Conservation (phyloP, 2,113 vertebrate genomes). For the Ellobius talpinus region DNA sequence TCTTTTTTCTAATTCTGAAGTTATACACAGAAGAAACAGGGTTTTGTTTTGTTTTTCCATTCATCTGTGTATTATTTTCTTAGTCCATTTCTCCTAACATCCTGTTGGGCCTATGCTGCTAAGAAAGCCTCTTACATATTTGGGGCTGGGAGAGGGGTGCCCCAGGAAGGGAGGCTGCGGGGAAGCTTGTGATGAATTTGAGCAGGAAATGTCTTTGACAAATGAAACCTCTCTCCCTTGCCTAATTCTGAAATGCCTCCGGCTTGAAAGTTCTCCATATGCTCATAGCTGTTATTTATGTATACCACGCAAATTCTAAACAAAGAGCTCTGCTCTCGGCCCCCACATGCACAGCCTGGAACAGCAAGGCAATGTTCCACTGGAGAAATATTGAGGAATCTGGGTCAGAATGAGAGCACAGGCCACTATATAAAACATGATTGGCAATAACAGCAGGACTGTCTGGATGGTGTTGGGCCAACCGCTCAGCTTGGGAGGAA, state of each 20-base stretch:
- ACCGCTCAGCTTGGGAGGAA: neutral
- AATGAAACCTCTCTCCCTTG: conserved; percentile 64
- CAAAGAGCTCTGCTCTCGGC: conserved; percentile 64
- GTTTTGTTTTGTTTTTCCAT: conserved; percentile 13
- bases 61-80: conserved; percentile 54
- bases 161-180: neutral
- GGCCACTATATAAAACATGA: neutral
- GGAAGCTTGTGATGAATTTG: conserved; percentile 62
- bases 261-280: conserved; percentile 72
- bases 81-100: conserved; percentile 56
- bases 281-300: conserved; percentile 64
- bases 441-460: neutral
- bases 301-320: conserved; percentile 75
- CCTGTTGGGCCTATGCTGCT: conserved; percentile 43
- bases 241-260: conserved; percentile 69
- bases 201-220: conserved; percentile 78
- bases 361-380: conserved; percentile 49
- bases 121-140: conserved; percentile 69
- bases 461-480: neutral
- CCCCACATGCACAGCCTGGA: conserved; percentile 20
- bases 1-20: conserved; percentile 34
- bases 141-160: conserved; percentile 12
- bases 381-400: neutral
- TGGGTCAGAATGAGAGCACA: neutral
- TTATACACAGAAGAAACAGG: conserved; percentile 25